Conservation (phyloP, 2,888 invertebrate species). For the Spisula solida region DNA sequence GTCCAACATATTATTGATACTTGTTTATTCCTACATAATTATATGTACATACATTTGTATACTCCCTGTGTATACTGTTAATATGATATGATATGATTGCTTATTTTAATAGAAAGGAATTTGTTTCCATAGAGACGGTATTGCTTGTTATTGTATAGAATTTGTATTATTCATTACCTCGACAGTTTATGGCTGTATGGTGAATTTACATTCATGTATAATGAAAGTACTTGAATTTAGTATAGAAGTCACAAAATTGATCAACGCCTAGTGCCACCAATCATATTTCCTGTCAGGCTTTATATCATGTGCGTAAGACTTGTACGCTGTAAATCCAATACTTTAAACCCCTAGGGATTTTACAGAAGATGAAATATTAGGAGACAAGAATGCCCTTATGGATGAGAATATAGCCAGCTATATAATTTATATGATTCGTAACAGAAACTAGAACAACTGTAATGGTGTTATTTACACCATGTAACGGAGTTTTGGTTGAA, state of each 20-base stretch:
- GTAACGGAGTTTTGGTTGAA: neutral
- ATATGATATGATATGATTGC: no score
- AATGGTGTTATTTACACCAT: neutral
- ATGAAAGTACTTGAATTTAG: no score
- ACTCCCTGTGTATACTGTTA: no score
- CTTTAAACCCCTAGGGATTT: neutral
- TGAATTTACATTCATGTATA: no score
- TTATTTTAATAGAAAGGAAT: no score
- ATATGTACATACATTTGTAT: no score
- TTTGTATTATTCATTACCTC: no score
- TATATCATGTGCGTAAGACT: neutral
- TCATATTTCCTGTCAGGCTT: neutral
- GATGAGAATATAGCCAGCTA: neutral
- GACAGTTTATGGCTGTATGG: no score
- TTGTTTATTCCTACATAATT: no score
- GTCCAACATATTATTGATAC: no score
- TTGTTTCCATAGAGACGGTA: no score
- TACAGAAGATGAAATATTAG: conserved; percentile 1
- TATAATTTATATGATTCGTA: neutral
- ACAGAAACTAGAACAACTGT: neutral
- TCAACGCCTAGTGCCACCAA: neutral
- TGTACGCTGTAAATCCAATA: neutral
- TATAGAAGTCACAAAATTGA: neutral
- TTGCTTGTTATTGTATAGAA: no score
- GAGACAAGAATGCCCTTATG: conserved; percentile 6